phyloP scores from a whole-genome alignment of 1,140 invertebrate genomes.

The Magallana angulata region DNA sequence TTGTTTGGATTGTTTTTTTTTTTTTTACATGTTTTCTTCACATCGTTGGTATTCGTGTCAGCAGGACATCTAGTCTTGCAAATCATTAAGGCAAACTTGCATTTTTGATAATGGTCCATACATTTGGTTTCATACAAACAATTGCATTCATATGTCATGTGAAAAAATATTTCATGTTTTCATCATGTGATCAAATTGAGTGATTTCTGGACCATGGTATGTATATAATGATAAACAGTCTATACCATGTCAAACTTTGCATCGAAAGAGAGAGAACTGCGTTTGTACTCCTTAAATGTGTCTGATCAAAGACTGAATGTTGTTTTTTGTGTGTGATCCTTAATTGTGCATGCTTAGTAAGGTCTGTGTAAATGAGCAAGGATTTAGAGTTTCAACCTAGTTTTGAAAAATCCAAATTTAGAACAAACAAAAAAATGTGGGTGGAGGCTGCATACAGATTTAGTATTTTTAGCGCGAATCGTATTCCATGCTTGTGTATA shows the following conservation, averaged over 20 bases:
- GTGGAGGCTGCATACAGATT: too few relatives aligned
- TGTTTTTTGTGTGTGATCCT: not conserved
- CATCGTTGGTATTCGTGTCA: not conserved
- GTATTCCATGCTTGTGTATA: too few relatives aligned
- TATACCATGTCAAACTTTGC: not conserved
- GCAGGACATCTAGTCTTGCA: not conserved
- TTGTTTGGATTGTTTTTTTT: not conserved
- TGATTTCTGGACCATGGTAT: not conserved
- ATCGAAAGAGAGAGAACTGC: not conserved
- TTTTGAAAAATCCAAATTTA: too few relatives aligned
- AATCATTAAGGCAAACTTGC: slow-evolving; percentile 7
- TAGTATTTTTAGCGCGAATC: too few relatives aligned
- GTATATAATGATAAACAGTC: too few relatives aligned
- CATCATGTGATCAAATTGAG: not conserved
- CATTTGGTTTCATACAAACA: slow-evolving; percentile 10
- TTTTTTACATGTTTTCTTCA: not conserved
- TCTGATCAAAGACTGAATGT: not conserved
- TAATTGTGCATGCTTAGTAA: too few relatives aligned
- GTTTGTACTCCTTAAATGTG: not conserved
- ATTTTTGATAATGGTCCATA: not conserved
- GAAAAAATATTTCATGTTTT: slow-evolving; percentile 17
- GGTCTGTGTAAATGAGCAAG: too few relatives aligned
- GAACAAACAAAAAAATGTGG: too few relatives aligned
- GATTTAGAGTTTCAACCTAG: too few relatives aligned
- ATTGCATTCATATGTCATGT: not conserved